Evolutionary conservation across 2,797 vertebrate species (phyloP).

Genomic region (Chiroxiphia lanceolata): DNA sequence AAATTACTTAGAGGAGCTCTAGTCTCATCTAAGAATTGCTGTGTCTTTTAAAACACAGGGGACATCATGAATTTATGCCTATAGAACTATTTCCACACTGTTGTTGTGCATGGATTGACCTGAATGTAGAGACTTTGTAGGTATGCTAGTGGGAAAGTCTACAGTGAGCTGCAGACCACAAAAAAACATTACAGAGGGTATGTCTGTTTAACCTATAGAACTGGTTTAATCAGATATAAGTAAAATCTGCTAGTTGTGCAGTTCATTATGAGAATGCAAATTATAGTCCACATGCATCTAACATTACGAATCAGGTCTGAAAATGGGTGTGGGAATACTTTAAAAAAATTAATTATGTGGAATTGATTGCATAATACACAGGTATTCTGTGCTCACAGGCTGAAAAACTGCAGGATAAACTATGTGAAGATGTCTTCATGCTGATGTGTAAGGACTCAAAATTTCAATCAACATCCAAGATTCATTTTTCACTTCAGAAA

Average conservation of each 20-base stretch:
- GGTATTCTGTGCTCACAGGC: not conserved
- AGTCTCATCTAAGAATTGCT: not conserved
- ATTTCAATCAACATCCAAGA: not conserved
- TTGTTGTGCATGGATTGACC: not conserved
- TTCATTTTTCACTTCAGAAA: slow-evolving; percentile 11
- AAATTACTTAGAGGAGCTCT: not conserved
- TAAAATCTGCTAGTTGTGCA: slow-evolving; percentile 47
- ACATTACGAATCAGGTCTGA: slow-evolving; percentile 6
- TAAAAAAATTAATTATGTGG: not conserved
- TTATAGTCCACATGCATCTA: slow-evolving; percentile 16
- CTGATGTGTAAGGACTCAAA: not conserved
- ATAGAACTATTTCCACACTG: not conserved
- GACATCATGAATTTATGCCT: not conserved
- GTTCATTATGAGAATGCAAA: slow-evolving; percentile 32
- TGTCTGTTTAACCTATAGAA: not conserved
- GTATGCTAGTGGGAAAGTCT: not conserved
- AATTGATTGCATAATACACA: slow-evolving; percentile 35
- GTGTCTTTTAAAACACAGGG: not conserved
- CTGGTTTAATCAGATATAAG: slow-evolving; percentile 28
- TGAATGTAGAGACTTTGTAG: not conserved
- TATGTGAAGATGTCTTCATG: not conserved
- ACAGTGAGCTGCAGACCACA: not conserved
- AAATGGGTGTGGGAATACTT: slow-evolving; percentile 49
- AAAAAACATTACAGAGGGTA: slow-evolving; percentile 13
- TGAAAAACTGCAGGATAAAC: not conserved